A percentile compares a stretch with the other conserved stretches of the same genome.
Conservation (phyloP, 23 tunicate species). For the Ciona savignyi region DNA sequence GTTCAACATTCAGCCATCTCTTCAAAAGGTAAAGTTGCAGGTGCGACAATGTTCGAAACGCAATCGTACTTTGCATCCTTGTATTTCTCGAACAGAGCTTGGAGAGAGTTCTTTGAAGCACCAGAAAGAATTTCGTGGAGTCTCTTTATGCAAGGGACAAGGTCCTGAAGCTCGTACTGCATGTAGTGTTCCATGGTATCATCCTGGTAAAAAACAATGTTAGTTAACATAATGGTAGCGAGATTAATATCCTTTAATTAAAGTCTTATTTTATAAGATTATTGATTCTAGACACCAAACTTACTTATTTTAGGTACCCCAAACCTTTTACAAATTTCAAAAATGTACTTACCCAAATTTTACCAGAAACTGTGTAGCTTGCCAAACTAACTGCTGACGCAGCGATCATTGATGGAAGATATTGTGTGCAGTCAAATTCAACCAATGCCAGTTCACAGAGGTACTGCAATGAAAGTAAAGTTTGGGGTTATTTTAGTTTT, state of each 20-base stretch:
- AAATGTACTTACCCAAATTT: slow-evolving; percentile 82
- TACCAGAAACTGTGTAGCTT: slow-evolving; percentile 77
- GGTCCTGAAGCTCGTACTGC: slow-evolving; percentile 62
- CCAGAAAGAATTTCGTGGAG: slow-evolving; percentile 29
- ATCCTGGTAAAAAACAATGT: too few relatives aligned
- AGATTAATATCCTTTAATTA: too few relatives aligned
- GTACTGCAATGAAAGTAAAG: slow-evolving; percentile 40
- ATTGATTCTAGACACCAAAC: too few relatives aligned
- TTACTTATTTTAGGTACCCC: too few relatives aligned
- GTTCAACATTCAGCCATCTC: slow-evolving; percentile 20
- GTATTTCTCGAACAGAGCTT: slow-evolving; percentile 77
- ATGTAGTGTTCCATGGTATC: slow-evolving; percentile 75
- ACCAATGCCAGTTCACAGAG: slow-evolving; percentile 76
- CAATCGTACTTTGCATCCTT: slow-evolving; percentile 77
- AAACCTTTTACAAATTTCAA: too few relatives aligned
- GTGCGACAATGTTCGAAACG: slow-evolving; percentile 18
- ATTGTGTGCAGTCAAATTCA: slow-evolving; percentile 57
- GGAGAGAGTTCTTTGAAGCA: slow-evolving; percentile 48
- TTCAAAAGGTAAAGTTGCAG: slow-evolving; percentile 26
- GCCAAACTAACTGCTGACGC: slow-evolving; percentile 74
- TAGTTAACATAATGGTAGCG: too few relatives aligned
- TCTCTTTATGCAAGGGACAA: slow-evolving; percentile 58
- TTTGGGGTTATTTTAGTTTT: too few relatives aligned
- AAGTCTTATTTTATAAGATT: too few relatives aligned
- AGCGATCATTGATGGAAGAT: slow-evolving; percentile 75